phyloP scores from a whole-genome alignment of 2,888 invertebrate species.

The Oasisia sp. region DNA sequence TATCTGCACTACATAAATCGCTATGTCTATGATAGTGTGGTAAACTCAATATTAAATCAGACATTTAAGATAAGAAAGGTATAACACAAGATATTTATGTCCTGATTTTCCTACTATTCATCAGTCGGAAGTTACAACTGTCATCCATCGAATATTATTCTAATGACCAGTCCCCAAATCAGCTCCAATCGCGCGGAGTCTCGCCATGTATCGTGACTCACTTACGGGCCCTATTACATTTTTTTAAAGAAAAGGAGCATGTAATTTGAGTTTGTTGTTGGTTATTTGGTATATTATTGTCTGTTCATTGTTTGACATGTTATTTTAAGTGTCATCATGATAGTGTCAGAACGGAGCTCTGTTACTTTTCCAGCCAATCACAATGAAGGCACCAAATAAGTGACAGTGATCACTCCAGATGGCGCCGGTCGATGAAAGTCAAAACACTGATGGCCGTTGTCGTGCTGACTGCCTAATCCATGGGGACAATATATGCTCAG shows the following conservation, averaged over 20 bases:
- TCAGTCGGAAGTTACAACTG: too few relatives aligned
- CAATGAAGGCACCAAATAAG: background rate
- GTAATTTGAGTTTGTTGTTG: background rate
- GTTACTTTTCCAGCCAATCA: background rate
- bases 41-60: too few relatives aligned
- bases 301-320: background rate
- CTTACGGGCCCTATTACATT: too few relatives aligned
- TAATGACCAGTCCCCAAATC: too few relatives aligned
- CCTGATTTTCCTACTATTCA: too few relatives aligned
- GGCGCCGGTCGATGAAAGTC: background rate
- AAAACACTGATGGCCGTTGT: background rate
- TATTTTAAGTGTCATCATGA: background rate
- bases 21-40: too few relatives aligned
- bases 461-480: background rate
- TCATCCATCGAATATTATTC: too few relatives aligned
- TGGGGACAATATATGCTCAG: background rate
- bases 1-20: too few relatives aligned
- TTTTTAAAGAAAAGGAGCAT: background rate
- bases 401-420: background rate
- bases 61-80: too few relatives aligned
- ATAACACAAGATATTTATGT: too few relatives aligned
- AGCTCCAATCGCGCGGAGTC: too few relatives aligned
- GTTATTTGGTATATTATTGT: background rate
- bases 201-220: too few relatives aligned
- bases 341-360: background rate